phyloP scores from a whole-genome alignment of 2,113 vertebrate species.

The Micronisus gabar region DNA sequence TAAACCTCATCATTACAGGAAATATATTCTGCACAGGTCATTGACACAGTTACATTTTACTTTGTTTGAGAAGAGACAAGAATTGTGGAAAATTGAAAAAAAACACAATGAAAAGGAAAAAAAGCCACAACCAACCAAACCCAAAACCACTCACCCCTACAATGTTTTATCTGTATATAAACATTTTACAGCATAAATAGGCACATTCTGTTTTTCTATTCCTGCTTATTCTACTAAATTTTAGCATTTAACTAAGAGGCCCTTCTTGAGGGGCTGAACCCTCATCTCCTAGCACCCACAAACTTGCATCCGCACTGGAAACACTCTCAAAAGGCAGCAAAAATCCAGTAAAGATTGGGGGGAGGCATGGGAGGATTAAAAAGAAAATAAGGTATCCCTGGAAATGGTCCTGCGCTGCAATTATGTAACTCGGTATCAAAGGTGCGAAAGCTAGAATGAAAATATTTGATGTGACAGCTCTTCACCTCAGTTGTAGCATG shows the following conservation, averaged over 20 bases:
- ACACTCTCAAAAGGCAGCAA: background rate
- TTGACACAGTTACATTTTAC: background rate
- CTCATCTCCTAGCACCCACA: background rate
- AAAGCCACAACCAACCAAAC: background rate
- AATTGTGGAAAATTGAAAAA: background rate
- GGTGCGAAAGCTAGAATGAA: slow-evolving; percentile 67
- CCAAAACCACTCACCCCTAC: background rate
- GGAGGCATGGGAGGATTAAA: background rate
- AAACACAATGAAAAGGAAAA: background rate
- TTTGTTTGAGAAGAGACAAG: background rate
- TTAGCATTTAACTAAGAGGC: background rate
- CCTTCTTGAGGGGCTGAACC: background rate
- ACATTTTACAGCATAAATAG: background rate
- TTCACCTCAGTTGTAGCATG: slow-evolving; percentile 68
- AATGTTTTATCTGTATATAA: background rate
- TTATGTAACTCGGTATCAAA: slow-evolving; percentile 57
- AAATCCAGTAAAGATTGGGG: background rate
- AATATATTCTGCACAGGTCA: background rate
- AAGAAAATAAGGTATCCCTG: slow-evolving; percentile 39
- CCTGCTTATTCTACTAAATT: background rate
- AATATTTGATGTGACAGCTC: slow-evolving; percentile 72
- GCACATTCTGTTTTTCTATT: background rate
- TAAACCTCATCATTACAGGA: background rate
- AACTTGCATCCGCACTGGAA: background rate
- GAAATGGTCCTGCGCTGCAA: slow-evolving; percentile 4